Conservation (phyloP, 2,113 vertebrate genomes). For the Hyla sarda region DNA sequence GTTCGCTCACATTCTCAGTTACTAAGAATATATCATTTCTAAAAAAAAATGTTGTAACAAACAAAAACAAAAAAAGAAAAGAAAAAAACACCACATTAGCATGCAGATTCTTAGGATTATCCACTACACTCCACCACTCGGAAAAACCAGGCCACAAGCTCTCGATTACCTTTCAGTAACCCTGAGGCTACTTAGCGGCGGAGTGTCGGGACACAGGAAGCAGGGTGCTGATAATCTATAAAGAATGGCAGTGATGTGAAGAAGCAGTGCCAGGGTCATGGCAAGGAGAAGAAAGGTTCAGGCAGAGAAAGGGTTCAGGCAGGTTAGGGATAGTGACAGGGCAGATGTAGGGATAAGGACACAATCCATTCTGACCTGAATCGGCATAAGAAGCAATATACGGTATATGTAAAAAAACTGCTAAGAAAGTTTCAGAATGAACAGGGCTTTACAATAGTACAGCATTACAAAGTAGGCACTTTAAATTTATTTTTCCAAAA, state of each 20-base stretch:
- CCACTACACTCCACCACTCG: slow-evolving; percentile 13
- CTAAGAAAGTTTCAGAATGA: slow-evolving; percentile 63
- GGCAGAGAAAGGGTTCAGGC: slow-evolving; percentile 27
- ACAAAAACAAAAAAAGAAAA: not conserved
- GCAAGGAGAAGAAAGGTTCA: slow-evolving; percentile 60
- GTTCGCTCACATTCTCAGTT: not conserved
- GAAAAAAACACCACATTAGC: not conserved
- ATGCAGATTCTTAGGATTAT: not conserved
- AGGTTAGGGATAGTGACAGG: not conserved
- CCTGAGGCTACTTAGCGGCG: slow-evolving; percentile 70
- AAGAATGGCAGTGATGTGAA: slow-evolving; percentile 59
- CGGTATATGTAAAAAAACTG: slow-evolving; percentile 64
- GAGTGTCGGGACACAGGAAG: slow-evolving; percentile 65
- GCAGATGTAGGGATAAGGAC: not conserved
- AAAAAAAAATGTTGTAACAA: no score
- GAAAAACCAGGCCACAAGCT: slow-evolving; percentile 22
- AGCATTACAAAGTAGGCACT: slow-evolving; percentile 80
- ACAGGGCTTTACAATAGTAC: slow-evolving; percentile 81
- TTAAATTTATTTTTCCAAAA: slow-evolving; percentile 56
- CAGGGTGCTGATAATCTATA: slow-evolving; percentile 72
- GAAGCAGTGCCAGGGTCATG: slow-evolving; percentile 55
- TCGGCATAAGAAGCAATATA: slow-evolving; percentile 57
- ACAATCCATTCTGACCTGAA: slow-evolving; percentile 17
- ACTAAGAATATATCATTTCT: not conserved
- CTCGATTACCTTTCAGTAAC: slow-evolving; percentile 68